Percentiles rank a stretch among this genome's conserved stretches.
Evolutionary conservation across 2,888 invertebrate genomes (phyloP).

Genomic region (Phalera bucephala): DNA sequence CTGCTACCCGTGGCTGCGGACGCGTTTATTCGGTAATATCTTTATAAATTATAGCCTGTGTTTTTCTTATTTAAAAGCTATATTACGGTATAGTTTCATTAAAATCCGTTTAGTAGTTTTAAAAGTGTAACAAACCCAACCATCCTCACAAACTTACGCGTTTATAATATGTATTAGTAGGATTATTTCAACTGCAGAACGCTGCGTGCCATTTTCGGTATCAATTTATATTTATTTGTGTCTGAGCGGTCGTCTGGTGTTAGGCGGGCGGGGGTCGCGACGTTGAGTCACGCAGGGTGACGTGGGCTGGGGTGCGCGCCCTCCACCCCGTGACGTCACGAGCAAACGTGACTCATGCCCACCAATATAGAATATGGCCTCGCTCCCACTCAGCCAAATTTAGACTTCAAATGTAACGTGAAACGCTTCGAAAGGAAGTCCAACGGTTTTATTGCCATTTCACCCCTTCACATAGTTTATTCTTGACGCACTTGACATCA

Average conservation of each 20-base stretch:
- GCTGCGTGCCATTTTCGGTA: slow-evolving; percentile 30
- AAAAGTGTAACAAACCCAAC: too few species aligned
- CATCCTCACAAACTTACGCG: too few species aligned
- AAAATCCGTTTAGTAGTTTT: too few species aligned
- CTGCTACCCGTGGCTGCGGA: too few species aligned
- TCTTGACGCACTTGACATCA: slow-evolving; percentile 6
- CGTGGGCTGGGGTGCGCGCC: slow-evolving; percentile 55
- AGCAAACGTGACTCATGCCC: slow-evolving; percentile 55
- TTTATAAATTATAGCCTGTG: too few species aligned
- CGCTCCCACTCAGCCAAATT: slow-evolving; percentile 23
- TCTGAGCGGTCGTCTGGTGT: slow-evolving; percentile 43
- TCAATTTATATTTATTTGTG: slow-evolving; percentile 48
- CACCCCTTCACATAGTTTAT: slow-evolving; percentile 24
- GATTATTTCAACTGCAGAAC: too few species aligned
- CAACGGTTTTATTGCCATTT: slow-evolving; percentile 32
- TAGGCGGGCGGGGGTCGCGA: slow-evolving; percentile 40
- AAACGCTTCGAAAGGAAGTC: slow-evolving; percentile 28
- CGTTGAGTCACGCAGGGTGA: slow-evolving; percentile 60
- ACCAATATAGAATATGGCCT: slow-evolving; percentile 46
- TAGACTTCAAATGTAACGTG: slow-evolving; percentile 29
- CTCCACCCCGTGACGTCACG: slow-evolving; percentile 65
- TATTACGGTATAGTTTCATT: too few species aligned
- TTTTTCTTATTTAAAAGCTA: too few species aligned
- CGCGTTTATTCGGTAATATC: too few species aligned
- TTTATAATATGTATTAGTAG: too few species aligned